Evolutionary conservation across 2,113 vertebrate genomes (phyloP).

Genomic region (Mustelus asterias): DNA sequence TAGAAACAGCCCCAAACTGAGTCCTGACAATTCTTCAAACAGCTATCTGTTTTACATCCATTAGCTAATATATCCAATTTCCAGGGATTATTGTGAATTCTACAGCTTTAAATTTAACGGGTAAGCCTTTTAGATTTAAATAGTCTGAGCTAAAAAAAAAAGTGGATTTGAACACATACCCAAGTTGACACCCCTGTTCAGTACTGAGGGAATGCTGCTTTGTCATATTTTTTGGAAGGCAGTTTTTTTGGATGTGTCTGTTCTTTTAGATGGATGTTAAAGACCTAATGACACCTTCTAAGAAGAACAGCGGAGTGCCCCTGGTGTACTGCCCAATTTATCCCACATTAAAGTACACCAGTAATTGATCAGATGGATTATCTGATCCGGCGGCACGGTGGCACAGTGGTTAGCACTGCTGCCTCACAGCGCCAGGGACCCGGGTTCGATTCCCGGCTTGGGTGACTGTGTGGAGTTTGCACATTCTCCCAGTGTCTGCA

Average conservation of each 20-base stretch:
- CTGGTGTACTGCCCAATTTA: not conserved
- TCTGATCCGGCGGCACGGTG: not conserved
- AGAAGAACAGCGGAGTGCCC: not conserved
- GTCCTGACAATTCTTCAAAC: not conserved
- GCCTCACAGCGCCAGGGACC: too few species aligned
- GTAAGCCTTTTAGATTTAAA: not conserved
- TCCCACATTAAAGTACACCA: not conserved
- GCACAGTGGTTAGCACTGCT: too few species aligned
- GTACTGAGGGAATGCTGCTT: not conserved
- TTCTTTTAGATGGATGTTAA: not conserved
- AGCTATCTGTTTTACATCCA: not conserved
- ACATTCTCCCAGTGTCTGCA: too few species aligned
- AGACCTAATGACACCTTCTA: not conserved
- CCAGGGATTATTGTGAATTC: not conserved
- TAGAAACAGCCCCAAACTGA: too few species aligned
- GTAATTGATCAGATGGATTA: not conserved
- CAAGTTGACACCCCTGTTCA: not conserved
- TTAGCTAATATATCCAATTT: not conserved
- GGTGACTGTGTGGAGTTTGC: too few species aligned
- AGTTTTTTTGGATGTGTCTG: not conserved
- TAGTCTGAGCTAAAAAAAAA: not conserved
- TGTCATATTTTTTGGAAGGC: not conserved
- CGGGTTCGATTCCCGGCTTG: too few species aligned
- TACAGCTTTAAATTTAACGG: not conserved
- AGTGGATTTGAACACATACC: not conserved